Evolutionary conservation across 1,140 invertebrate species (phyloP), one percentile per base, ranked within the genome.

Genomic region (Musca vetustissima): DNA sequence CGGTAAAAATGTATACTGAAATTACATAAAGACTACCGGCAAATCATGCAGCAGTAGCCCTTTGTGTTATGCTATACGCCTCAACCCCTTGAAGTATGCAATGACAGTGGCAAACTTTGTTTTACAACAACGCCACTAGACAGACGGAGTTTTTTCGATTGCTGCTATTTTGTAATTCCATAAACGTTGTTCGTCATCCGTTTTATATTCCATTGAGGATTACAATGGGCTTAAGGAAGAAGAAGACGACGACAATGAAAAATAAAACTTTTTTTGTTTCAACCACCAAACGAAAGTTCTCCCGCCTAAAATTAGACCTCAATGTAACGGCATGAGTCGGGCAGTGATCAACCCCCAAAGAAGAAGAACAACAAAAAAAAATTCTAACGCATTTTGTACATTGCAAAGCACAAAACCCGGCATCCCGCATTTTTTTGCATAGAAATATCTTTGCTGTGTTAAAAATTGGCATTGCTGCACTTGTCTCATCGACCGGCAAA

Each of bases 191-290:
- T 52, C 50, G 24, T 65, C 28, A 13, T 28, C 21, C 11, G 32
- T 32, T 55, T 57, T 43, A 59, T 71, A 71, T 71, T 75, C 73
- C 74, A 67, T 66, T 69, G 74, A 73, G 75, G 75, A 74, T 76
- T 75, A 74, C 71, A 65, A 53, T 50, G 50, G 70, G 73, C 73
- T 76, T 77, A 76, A 76, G 78, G 78, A 80, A n/a, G n/a, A n/a
- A n/a, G n/a, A n/a, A n/a, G n/a, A n/a, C 4, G 28, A 28, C 7
- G 36, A 13, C 36, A 13, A 78, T 80, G 74, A 66, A 71, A 32
- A 3, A 9, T 73, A 71, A 73, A 75, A 78, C 73, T 73, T 72
- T 73, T 72, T 50, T 77, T 79, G 74, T 66, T 24, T 25, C 47
- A 25, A 47, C 25, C 52, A 3, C n/a, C 9, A 22, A 48, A 9